Evolutionary conservation across 2,113 vertebrate species (phyloP).

Genomic region (Syngnathus typhle): DNA sequence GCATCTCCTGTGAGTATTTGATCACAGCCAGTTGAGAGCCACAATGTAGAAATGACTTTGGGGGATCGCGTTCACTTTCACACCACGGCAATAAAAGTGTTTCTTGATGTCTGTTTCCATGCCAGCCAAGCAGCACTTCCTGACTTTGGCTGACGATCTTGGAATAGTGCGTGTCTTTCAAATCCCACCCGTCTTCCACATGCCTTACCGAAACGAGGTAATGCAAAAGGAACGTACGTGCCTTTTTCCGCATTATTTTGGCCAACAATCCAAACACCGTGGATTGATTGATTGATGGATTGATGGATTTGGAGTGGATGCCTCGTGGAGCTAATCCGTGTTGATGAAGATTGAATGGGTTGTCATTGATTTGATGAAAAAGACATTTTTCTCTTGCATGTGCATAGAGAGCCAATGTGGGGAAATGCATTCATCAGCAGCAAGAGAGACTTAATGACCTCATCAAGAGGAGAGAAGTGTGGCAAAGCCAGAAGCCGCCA

Average conservation of each 20-base stretch:
- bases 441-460: constrained; percentile 71
- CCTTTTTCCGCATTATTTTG: not conserved
- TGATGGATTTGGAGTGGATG: not conserved
- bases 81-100: not conserved
- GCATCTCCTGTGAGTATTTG: constrained; percentile 70
- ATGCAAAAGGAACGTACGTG: not conserved
- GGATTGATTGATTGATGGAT: not conserved
- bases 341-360: not conserved
- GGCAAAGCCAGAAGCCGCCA: constrained; percentile 56
- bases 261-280: too few relatives aligned
- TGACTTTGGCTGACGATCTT: constrained; percentile 79
- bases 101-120: not conserved
- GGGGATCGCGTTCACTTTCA: not conserved
- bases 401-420: constrained; percentile 66
- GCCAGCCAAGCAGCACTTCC: constrained; percentile 79
- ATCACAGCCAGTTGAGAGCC: not conserved
- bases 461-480: constrained; percentile 57
- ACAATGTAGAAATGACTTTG: not conserved
- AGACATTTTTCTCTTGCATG: constrained; percentile 1
- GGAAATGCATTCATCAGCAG: constrained; percentile 78
- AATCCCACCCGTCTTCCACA: constrained; percentile 74
- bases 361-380: not conserved
- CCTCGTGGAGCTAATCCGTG: not conserved
- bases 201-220: constrained; percentile 76
- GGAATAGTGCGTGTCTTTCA: constrained; percentile 81